These are phyloP conservation scores for Acanthoscelides obtectus DNA, from an alignment of 2,888 invertebrate species.

Conservation along the genomic window DNA sequence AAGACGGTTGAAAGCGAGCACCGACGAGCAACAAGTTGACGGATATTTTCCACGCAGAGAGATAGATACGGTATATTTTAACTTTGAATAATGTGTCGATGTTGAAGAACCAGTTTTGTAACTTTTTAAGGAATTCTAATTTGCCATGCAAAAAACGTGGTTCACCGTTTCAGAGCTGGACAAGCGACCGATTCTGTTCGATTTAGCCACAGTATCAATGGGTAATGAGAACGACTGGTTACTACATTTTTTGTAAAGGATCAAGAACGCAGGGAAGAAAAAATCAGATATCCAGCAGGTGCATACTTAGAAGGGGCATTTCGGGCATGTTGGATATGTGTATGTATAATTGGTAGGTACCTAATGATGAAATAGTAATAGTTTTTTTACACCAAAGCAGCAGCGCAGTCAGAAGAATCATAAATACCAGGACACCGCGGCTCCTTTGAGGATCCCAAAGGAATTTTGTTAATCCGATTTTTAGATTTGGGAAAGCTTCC, in stretches of 20 bases:
- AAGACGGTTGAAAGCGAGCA: constrained; percentile 22
- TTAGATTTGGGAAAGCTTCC: no score
- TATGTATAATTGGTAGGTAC: no score
- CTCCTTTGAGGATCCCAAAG: no score
- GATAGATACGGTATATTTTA: constrained; percentile 19
- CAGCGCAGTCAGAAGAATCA: no score
- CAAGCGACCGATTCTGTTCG: not conserved
- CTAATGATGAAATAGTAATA: no score
- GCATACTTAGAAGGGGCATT: not conserved
- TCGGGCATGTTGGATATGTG: no score
- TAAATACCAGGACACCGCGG: no score
- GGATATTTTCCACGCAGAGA: constrained; percentile 24
- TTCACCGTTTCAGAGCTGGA: constrained; percentile 6
- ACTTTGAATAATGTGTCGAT: constrained; percentile 23
- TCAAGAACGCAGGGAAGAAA: not conserved
- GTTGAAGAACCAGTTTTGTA: constrained; percentile 22
- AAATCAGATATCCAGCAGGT: not conserved
- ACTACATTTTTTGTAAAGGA: not conserved
- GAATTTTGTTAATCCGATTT: no score
- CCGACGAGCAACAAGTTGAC: constrained; percentile 27
- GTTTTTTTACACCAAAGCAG: no score
- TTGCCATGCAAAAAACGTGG: constrained; percentile 6
- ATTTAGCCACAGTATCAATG: not conserved
- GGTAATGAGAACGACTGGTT: not conserved
- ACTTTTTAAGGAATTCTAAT: constrained; percentile 6